phyloP scores from a whole-genome alignment of 2,888 invertebrate species.

The Campoplex capitator region DNA sequence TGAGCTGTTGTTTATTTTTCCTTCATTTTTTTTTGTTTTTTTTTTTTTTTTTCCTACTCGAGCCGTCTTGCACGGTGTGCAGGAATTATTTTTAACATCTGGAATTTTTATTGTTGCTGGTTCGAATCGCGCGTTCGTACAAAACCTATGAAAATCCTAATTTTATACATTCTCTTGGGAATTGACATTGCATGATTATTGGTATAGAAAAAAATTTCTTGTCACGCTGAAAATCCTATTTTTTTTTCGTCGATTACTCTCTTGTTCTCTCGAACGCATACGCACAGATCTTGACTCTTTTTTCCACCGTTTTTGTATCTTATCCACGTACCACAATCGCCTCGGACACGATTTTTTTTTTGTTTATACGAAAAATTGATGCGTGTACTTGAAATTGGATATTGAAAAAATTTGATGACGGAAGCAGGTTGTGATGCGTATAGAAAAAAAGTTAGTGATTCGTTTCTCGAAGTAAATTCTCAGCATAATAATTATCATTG shows the following conservation, averaged over 20 bases:
- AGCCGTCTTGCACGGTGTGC: not conserved
- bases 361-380: not conserved
- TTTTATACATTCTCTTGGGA: not conserved
- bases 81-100: not conserved
- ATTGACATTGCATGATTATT: not conserved
- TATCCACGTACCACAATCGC: not conserved
- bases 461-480: no score
- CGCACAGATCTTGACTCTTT: not conserved
- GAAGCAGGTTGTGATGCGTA: not conserved
- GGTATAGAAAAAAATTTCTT: not conserved
- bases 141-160: not conserved
- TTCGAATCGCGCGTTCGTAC: not conserved
- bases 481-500: no score
- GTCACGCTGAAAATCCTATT: not conserved
- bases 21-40: not conserved
- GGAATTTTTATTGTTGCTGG: not conserved
- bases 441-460: no score
- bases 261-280: not conserved
- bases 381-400: not conserved
- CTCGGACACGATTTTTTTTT: not conserved
- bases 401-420: not conserved
- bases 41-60: not conserved
- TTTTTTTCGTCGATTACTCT: not conserved
- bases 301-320: not conserved
- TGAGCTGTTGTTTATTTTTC: slow-evolving; percentile 43